A percentile compares a stretch with the other conserved stretches of the same genome.
phyloP scores from a whole-genome alignment of 2,888 invertebrate species.

The Synergus laeviventris region DNA sequence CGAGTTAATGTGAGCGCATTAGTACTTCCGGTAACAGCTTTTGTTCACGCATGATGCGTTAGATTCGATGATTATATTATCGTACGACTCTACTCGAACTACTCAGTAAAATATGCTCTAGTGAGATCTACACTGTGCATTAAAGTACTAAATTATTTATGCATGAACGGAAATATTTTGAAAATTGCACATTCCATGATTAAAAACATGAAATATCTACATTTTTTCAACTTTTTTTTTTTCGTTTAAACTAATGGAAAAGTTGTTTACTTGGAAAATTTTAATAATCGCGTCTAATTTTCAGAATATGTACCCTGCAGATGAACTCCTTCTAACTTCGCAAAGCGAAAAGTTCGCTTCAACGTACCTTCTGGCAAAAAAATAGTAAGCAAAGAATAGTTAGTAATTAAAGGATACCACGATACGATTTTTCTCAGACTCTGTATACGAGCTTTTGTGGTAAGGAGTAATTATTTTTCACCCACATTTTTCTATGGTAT shows the following conservation, averaged over 20 bases:
- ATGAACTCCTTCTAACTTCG: neutral
- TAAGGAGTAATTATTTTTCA: constrained; percentile 23
- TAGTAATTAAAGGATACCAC: constrained; percentile 16
- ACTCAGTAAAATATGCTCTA: constrained; percentile 20
- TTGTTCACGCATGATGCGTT: constrained; percentile 9
- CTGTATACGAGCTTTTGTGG: neutral
- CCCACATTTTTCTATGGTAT: constrained; percentile 2
- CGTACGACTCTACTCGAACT: constrained; percentile 25
- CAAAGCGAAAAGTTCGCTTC: neutral
- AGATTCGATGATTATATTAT: constrained; percentile 34
- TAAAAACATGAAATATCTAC: no score
- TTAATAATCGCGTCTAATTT: neutral
- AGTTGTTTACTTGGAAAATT: neutral
- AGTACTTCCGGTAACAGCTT: constrained; percentile 38
- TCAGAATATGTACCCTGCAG: neutral
- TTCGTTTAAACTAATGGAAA: no score
- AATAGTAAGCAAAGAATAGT: constrained; percentile 2
- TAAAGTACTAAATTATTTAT: neutral
- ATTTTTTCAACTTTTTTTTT: neutral
- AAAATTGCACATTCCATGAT: neutral
- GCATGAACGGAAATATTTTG: neutral
- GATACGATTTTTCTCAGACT: neutral
- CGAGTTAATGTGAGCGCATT: constrained; percentile 31
- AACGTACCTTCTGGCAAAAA: neutral
- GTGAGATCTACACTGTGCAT: constrained; percentile 4